Evolutionary conservation across 2,888 invertebrate species (phyloP).

Genomic region (Drosophila testacea): DNA sequence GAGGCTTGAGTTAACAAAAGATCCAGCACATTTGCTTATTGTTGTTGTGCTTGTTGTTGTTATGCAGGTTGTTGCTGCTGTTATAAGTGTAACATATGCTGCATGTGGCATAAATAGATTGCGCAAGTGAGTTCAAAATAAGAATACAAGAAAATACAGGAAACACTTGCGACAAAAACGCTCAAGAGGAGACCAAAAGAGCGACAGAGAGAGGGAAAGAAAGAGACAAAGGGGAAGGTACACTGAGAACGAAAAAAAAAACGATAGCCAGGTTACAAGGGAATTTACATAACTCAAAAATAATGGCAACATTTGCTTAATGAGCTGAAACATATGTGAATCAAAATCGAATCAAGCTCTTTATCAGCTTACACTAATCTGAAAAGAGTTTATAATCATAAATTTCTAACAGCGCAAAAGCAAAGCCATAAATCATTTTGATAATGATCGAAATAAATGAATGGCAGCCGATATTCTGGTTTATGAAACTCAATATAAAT

Average conservation of each 20-base stretch:
- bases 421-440: too few species aligned
- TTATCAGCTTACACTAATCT: not conserved
- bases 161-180: slow-evolving; percentile 67
- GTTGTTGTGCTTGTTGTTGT: slow-evolving; percentile 32
- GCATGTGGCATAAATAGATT: slow-evolving; percentile 46
- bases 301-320: slow-evolving; percentile 7
- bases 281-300: slow-evolving; percentile 30
- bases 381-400: too few species aligned
- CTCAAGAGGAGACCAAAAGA: not conserved
- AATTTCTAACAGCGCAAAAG: too few species aligned
- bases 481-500: too few species aligned
- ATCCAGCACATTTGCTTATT: slow-evolving; percentile 47
- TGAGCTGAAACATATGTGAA: not conserved
- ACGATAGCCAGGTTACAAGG: slow-evolving; percentile 1
- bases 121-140: slow-evolving; percentile 37
- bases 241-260: not conserved
- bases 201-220: not conserved
- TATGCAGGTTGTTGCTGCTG: slow-evolving; percentile 20
- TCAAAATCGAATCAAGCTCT: not conserved
- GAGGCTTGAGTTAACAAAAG: slow-evolving; percentile 54
- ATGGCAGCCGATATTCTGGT: too few species aligned
- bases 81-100: slow-evolving; percentile 60
- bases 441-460: too few species aligned
- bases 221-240: not conserved
- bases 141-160: slow-evolving; percentile 22